Conservation (phyloP, 2,797 vertebrate genomes). For the Myoxocephalus aenaeus region DNA sequence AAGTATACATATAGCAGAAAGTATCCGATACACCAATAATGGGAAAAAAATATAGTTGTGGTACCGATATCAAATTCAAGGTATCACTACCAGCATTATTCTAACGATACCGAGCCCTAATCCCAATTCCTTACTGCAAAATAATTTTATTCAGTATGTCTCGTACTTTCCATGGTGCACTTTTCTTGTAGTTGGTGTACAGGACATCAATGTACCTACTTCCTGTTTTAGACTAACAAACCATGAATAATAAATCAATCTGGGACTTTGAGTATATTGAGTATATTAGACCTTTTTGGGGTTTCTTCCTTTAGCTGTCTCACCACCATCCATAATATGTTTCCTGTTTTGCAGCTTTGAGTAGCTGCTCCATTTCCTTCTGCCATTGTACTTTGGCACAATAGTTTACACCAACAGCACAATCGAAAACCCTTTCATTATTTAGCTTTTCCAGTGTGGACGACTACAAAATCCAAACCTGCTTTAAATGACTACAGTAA, state of each 20-base stretch:
- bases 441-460: background rate
- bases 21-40: too few species aligned
- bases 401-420: background rate
- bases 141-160: background rate
- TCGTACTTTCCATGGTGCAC: background rate
- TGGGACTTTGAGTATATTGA: background rate
- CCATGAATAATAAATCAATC: slow-evolving; percentile 2
- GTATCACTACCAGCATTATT: too few species aligned
- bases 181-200: background rate
- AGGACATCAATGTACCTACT: background rate
- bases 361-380: background rate
- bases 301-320: too few species aligned
- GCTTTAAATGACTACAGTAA: background rate
- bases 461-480: background rate
- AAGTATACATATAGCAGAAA: too few species aligned
- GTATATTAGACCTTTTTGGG: too few species aligned
- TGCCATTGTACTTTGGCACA: background rate
- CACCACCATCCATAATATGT: background rate
- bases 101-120: background rate
- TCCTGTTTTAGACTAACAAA: background rate
- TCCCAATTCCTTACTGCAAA: background rate
- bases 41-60: too few species aligned
- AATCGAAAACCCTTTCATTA: background rate
- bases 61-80: too few species aligned
- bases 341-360: background rate